phyloP scores from a whole-genome alignment of 1,140 invertebrate species.

The Drosophila serrata region DNA sequence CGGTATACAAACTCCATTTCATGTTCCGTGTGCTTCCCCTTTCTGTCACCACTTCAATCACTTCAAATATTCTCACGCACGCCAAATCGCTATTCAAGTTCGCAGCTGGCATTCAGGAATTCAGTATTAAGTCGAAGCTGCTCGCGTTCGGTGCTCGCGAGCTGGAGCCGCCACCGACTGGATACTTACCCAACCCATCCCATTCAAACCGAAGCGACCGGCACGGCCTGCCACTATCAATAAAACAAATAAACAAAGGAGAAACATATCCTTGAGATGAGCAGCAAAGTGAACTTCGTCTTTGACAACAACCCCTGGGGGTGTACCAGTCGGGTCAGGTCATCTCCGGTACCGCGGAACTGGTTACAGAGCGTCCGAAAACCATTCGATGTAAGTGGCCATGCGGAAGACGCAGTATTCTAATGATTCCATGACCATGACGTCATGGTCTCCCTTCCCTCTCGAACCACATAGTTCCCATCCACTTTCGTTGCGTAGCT shows the following conservation, averaged over 20 bases:
- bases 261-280: conserved; percentile 48
- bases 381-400: conserved; percentile 85
- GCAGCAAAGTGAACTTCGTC: conserved; percentile 85
- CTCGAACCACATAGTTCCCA: conserved; percentile 20
- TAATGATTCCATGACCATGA: conserved; percentile 44
- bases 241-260: conserved; percentile 27
- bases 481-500: conserved; percentile 68
- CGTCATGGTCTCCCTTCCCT: conserved; percentile 56
- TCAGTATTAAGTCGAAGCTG: conserved; percentile 65
- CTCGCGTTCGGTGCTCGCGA: conserved; percentile 48
- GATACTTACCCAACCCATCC: neutral
- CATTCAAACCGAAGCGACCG: conserved; percentile 1
- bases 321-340: conserved; percentile 87
- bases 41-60: neutral
- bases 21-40: conserved; percentile 16
- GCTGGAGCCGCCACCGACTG: conserved; percentile 4
- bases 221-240: conserved; percentile 26
- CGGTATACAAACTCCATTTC: neutral
- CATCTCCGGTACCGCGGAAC: conserved; percentile 86
- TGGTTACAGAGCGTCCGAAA: conserved; percentile 86
- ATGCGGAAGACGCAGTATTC: conserved; percentile 52
- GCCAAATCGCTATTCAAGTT: neutral
- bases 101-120: neutral
- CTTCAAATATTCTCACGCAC: neutral
- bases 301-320: conserved; percentile 86